Conservation (phyloP, 2,797 vertebrate genomes). For the Toxotes lorentzi region DNA sequence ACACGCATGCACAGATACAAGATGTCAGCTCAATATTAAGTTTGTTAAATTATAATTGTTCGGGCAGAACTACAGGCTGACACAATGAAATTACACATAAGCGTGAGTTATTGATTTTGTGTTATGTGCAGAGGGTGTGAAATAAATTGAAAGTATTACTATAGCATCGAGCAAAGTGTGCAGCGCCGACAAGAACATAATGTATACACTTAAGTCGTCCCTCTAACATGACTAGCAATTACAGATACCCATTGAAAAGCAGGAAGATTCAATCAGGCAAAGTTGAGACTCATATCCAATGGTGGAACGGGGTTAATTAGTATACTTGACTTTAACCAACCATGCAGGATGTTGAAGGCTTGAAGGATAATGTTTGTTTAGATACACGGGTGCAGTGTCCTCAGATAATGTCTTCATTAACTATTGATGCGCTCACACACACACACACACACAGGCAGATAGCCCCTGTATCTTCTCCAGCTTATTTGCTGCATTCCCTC, state of each 20-base stretch:
- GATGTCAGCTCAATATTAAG: slow-evolving; percentile 78
- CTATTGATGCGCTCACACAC: slow-evolving; percentile 72
- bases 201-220: slow-evolving; percentile 66
- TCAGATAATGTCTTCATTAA: slow-evolving; percentile 81
- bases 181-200: slow-evolving; percentile 69
- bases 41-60: slow-evolving; percentile 80
- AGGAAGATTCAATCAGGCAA: slow-evolving; percentile 72
- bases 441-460: slow-evolving; percentile 51
- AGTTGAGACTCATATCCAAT: slow-evolving; percentile 65
- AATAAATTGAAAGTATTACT: slow-evolving; percentile 77
- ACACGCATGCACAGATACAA: slow-evolving; percentile 45
- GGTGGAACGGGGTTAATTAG: slow-evolving; percentile 76
- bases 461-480: slow-evolving; percentile 54
- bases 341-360: slow-evolving; percentile 73
- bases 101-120: slow-evolving; percentile 79
- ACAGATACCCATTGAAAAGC: slow-evolving; percentile 66
- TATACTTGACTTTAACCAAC: slow-evolving; percentile 73
- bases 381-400: slow-evolving; percentile 67
- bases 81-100: slow-evolving; percentile 77
- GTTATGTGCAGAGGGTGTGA: slow-evolving; percentile 79
- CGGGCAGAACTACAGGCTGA: slow-evolving; percentile 73
- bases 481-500: slow-evolving; percentile 39
- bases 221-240: slow-evolving; percentile 78
- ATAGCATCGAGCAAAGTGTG: slow-evolving; percentile 51
- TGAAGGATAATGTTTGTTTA: slow-evolving; percentile 81